Evolutionary conservation across 2,797 vertebrate species (phyloP).

Genomic region (Rhincodon typus): DNA sequence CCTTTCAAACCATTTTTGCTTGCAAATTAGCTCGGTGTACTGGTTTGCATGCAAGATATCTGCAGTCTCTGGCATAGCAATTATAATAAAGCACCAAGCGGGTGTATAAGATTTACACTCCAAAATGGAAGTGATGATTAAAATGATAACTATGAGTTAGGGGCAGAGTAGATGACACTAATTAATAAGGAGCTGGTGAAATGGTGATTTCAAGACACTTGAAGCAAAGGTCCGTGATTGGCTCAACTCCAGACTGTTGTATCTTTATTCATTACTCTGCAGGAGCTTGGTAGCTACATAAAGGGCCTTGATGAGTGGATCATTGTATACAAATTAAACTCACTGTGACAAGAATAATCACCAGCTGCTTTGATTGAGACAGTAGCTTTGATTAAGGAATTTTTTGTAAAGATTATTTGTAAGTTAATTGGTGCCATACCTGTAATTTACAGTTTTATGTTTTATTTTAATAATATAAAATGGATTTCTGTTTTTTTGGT

Average conservation of each 20-base stretch:
- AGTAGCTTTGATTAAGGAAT: not conserved
- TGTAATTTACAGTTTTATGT: not conserved
- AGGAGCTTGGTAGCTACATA: not conserved
- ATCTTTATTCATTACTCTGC: slow-evolving; percentile 1
- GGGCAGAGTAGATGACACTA: not conserved
- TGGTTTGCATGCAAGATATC: not conserved
- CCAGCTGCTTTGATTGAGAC: not conserved
- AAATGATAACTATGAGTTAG: too few species aligned
- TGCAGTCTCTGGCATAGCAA: not conserved
- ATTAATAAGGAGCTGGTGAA: slow-evolving; percentile 7
- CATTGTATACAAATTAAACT: not conserved
- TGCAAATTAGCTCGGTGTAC: not conserved
- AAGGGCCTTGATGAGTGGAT: not conserved
- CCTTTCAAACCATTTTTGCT: not conserved
- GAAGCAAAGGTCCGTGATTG: not conserved
- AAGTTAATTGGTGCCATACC: not conserved
- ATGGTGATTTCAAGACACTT: slow-evolving; percentile 22
- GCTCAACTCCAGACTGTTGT: not conserved
- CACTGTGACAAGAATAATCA: not conserved
- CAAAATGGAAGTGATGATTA: not conserved
- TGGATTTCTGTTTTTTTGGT: not conserved
- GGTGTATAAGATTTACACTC: not conserved
- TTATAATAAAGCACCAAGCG: not conserved
- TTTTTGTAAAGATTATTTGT: not conserved
- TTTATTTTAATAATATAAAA: too few species aligned